These are phyloP conservation scores for Deroptyus accipitrinus DNA, from an alignment of 2,113 vertebrate species.

Conservation along the genomic window DNA sequence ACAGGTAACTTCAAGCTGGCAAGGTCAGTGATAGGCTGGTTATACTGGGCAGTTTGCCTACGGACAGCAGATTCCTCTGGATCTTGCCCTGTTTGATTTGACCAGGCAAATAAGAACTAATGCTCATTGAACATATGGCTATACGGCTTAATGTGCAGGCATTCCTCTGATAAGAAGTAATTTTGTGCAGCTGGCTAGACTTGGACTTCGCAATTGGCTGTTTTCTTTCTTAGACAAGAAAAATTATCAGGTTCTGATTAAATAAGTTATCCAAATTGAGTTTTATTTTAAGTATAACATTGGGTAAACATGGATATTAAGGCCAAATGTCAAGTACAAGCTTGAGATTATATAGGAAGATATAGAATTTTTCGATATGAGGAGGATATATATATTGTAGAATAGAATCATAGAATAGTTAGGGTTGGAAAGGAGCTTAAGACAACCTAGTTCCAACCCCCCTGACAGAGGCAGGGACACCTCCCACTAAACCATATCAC, in stretches of 20 bases:
- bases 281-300: background rate
- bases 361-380: too few species aligned
- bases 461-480: too few species aligned
- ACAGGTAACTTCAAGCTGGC: background rate
- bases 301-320: background rate
- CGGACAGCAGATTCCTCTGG: background rate
- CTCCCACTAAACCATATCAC: too few species aligned
- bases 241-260: background rate
- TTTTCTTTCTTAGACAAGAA: conserved; percentile 24
- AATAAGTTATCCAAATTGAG: background rate
- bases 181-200: background rate
- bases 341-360: background rate
- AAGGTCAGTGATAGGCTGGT: background rate
- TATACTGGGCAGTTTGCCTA: conserved; percentile 11
- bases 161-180: background rate
- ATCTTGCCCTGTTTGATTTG: background rate
- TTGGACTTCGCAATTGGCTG: background rate
- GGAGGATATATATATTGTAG: too few species aligned
- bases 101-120: background rate
- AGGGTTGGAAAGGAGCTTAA: too few species aligned
- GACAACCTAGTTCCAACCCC: too few species aligned
- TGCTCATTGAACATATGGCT: conserved; percentile 6
- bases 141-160: background rate
- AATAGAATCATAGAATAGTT: too few species aligned
- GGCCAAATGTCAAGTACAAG: background rate